Evolutionary conservation across 2,888 invertebrate genomes (phyloP).

Genomic region (Carabus problematicus): DNA sequence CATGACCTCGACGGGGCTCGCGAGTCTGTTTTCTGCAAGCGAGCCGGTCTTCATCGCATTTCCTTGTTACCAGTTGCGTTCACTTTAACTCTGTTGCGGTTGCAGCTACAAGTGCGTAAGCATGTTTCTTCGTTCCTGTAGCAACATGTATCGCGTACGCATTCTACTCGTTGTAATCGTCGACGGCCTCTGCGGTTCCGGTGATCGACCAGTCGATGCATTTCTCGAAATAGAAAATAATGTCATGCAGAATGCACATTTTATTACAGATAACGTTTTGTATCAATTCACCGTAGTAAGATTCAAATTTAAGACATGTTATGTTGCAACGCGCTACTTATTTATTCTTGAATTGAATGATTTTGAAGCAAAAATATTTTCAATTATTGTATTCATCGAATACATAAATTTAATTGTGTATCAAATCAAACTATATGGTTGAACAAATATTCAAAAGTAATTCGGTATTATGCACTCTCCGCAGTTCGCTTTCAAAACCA

Average conservation of each 20-base stretch:
- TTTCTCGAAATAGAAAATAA: slow-evolving; percentile 25
- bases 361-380: too few relatives aligned
- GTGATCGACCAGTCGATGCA: neutral
- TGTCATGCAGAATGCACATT: slow-evolving; percentile 8
- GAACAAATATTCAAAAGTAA: too few relatives aligned
- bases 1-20: slow-evolving; percentile 51
- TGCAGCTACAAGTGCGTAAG: slow-evolving; percentile 11
- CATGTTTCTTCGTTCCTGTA: slow-evolving; percentile 6
- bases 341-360: too few relatives aligned
- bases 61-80: slow-evolving; percentile 16
- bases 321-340: too few relatives aligned
- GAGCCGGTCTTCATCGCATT: neutral
- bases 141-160: neutral
- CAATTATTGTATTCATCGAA: too few relatives aligned
- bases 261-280: too few relatives aligned
- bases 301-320: too few relatives aligned
- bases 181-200: neutral
- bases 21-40: slow-evolving; percentile 24
- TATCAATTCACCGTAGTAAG: too few relatives aligned
- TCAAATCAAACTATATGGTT: too few relatives aligned
- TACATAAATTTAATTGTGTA: too few relatives aligned
- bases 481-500: too few relatives aligned
- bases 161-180: neutral
- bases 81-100: slow-evolving; percentile 5
- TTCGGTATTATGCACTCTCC: too few relatives aligned